Evolutionary conservation across 2,113 vertebrate species (phyloP), one percentile per base, ranked within the genome.

Genomic region (Thamnophis sirtalis): DNA sequence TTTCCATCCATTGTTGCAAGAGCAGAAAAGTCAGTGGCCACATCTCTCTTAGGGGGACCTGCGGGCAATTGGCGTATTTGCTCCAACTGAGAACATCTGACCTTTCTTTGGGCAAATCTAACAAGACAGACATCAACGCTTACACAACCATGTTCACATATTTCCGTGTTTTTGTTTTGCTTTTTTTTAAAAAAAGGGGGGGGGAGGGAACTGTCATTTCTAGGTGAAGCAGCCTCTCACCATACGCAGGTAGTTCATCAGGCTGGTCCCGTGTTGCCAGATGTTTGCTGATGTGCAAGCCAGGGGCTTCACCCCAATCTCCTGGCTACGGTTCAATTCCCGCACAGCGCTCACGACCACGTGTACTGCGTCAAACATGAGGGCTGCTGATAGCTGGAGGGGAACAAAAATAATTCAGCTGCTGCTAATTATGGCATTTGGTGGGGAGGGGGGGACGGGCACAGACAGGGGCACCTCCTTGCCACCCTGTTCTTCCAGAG

Each of bases 161-260:
- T 43, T 43, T 50, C 5, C 19, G 3, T 17, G 80, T 2, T 38
- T 13, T 9, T 48, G 33, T 80, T 38, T 38, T 80, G 19, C 17
- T 38, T 73, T 38, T 80, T 80, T 80, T 80, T 1, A 58, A 56
- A 56, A 19, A 58, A 58, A 58, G n/a, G n/a, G 11, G 26, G 22
- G 9, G 11, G 43, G 28, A 21, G 11, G n/a, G 13, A 6, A 33
- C 9, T 9, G 1, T 28, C 68, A 9, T 4, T 4, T 21, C 3
- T 1, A 2, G 17, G 11, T 22, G 38, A 5, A 60, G 19, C 0
- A 50, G 17, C 4, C 0, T 93, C 97, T 96, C 96, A 99, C 98
- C 98, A 98, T 99, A 92, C 98, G 98, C 15, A 99, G 97, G 97
- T 98, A 99, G 97, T 99, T 99, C 98, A 99, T 99, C 49, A 99